Percentiles rank a stretch among this genome's conserved stretches.
phyloP scores from a whole-genome alignment of 2,797 vertebrate genomes.

The Sebastes minor region DNA sequence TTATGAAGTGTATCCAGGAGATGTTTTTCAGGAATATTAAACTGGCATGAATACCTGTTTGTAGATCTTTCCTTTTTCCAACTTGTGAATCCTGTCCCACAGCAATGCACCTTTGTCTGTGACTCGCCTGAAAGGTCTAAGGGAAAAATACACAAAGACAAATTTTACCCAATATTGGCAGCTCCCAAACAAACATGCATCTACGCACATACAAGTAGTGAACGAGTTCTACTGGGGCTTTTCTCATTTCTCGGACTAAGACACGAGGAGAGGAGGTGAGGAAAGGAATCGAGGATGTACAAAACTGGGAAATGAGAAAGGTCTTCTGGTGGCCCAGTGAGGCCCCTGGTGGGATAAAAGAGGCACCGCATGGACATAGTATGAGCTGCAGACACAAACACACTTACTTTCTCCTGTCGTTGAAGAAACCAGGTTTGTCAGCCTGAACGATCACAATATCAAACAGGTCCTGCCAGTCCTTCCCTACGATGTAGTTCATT shows the following conservation, averaged over 20 bases:
- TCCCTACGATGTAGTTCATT: constrained; percentile 96
- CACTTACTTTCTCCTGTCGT: constrained; percentile 94
- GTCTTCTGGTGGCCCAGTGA: neutral
- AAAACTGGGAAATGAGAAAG: too few species aligned
- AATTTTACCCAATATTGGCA: neutral
- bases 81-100: constrained; percentile 95
- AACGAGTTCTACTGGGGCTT: neutral
- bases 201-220: neutral
- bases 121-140: constrained; percentile 94
- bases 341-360: neutral
- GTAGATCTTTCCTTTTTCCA: constrained; percentile 98
- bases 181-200: constrained; percentile 4
- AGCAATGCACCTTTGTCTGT: constrained; percentile 93
- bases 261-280: neutral
- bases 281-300: too few species aligned
- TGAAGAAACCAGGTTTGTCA: constrained; percentile 97
- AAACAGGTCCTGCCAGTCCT: constrained; percentile 97
- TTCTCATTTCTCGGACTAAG: too few species aligned
- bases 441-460: constrained; percentile 98
- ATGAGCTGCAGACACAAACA: neutral
- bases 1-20: neutral
- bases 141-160: constrained; percentile 3
- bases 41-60: constrained; percentile 88
- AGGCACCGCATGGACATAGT: neutral
- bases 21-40: neutral